Evolutionary conservation across 2,888 invertebrate genomes (phyloP).

Genomic region (Drosophila paranaensis): DNA sequence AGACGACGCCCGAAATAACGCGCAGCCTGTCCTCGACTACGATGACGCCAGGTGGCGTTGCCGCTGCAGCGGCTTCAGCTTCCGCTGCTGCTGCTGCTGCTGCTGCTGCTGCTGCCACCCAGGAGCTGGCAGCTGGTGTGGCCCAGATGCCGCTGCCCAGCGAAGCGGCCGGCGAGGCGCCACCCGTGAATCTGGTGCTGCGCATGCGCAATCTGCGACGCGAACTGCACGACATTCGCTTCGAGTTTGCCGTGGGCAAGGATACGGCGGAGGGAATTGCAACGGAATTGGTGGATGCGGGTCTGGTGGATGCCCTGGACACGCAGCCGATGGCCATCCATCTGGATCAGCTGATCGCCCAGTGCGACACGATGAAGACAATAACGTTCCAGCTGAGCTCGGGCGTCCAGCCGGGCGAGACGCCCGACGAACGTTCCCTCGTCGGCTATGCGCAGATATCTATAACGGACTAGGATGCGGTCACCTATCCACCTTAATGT

Average conservation of each 20-base stretch:
- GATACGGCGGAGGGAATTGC: conserved; percentile 97
- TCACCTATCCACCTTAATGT: conserved; percentile 14
- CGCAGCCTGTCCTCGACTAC: conserved; percentile 83
- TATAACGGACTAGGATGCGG: conserved; percentile 90
- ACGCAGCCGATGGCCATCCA: conserved; percentile 96
- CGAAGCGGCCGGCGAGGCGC: conserved; percentile 80
- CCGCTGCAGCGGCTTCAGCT: background rate
- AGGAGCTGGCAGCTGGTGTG: conserved; percentile 65
- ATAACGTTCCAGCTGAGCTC: conserved; percentile 95
- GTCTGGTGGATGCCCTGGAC: conserved; percentile 96
- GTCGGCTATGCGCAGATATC: conserved; percentile 99
- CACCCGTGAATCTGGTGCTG: conserved; percentile 92
- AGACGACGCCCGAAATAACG: conserved; percentile 82
- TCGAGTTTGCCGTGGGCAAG: conserved; percentile 96
- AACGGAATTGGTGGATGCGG: conserved; percentile 96
- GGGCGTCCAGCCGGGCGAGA: conserved; percentile 90
- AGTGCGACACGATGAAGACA: conserved; percentile 88
- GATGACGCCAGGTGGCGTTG: conserved; percentile 45
- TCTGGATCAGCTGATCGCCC: conserved; percentile 95
- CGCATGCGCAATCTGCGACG: conserved; percentile 95
- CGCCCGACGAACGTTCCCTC: conserved; percentile 96
- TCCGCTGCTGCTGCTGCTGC: background rate
- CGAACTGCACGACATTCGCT: conserved; percentile 98
- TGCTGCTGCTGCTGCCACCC: conserved; percentile 53
- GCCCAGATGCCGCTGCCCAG: conserved; percentile 68